Evolutionary conservation across 2,888 invertebrate species (phyloP).

Genomic region (Glaucopsyche alexis): DNA sequence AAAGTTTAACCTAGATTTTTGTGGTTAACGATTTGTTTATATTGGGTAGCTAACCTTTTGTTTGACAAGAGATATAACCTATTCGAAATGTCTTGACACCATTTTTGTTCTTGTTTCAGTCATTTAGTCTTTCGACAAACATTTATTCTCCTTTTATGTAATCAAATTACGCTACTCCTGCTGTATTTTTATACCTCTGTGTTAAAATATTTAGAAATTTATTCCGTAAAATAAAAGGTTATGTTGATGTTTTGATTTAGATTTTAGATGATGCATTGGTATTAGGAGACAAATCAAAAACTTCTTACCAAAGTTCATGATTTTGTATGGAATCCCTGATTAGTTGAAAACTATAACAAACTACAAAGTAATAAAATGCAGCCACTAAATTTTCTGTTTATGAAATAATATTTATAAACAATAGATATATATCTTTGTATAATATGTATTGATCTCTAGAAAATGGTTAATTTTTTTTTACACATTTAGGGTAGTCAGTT

Average conservation of each 20-base stretch:
- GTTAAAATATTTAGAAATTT: background rate
- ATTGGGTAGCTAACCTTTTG: slow-evolving; percentile 59
- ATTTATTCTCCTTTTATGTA: slow-evolving; percentile 3
- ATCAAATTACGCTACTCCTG: background rate
- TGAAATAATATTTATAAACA: background rate
- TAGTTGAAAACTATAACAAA: background rate
- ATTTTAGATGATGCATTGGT: slow-evolving; percentile 54
- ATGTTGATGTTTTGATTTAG: slow-evolving; percentile 78
- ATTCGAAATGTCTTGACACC: slow-evolving; percentile 64
- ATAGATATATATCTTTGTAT: no score
- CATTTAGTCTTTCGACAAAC: slow-evolving; percentile 29
- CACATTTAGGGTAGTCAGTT: background rate
- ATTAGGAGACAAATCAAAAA: slow-evolving; percentile 36
- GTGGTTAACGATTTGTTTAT: slow-evolving; percentile 22
- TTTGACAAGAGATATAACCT: slow-evolving; percentile 73
- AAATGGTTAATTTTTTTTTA: background rate
- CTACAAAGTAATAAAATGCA: no score
- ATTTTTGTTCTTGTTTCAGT: slow-evolving; percentile 67
- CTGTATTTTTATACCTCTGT: background rate
- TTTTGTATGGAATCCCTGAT: background rate
- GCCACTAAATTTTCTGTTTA: background rate
- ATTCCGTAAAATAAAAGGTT: slow-evolving; percentile 55
- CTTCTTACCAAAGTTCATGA: slow-evolving; percentile 6
- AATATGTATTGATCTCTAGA: no score
- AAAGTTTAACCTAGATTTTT: slow-evolving; percentile 10